Base-by-base conservation (phyloP, 1,140 invertebrate genomes). In the Bombus polaris region DNA sequence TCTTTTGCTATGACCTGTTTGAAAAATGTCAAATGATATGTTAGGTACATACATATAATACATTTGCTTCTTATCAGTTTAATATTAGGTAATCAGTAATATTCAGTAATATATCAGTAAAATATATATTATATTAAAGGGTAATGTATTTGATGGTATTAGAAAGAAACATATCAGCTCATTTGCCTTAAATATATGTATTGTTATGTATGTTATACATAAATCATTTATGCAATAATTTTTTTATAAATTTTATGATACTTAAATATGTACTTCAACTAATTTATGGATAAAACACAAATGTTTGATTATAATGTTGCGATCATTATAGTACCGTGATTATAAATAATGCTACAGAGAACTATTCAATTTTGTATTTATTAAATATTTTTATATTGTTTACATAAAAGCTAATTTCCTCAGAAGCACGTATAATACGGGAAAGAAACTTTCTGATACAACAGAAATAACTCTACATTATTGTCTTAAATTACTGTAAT, bases 1-100 rank as follows among this genome's bases (percentile, higher is more conserved):
- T 28, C n/a, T 44, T 32, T 28, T 81, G 59, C 6, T 59, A 74
- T 37, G n/a, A 85, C 71, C 84, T 85, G 22, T 57, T 42, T 35
- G 9, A 25, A 53, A 83, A 68, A 59, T 68, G 68, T 22, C 15
- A 37, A 22, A 73, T 70, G 18, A 18, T 68, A 25, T 22, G n/a
- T 9, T 37, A 18, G 6, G 0, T 73, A n/a, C 10, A 57, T 4
- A 65, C 10, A 57, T 4, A 65, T 18, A 32, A 62, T n/a, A 62
- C 9, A 53, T 57, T 28, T 62, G 1, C 5, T 62, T 42, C 18
- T 82, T 74, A 82, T 74, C 53, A 65, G 1, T 42, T 62, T 42
- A 44, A 42, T 13, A 25, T 12, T 47, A 28, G 13, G 4, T 42
- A 22, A 62, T 42, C 8, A 42, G 6, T 42, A 76, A 37, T 37